phyloP scores from a whole-genome alignment of 2,888 invertebrate genomes.

The Asteroscopus sphinx region DNA sequence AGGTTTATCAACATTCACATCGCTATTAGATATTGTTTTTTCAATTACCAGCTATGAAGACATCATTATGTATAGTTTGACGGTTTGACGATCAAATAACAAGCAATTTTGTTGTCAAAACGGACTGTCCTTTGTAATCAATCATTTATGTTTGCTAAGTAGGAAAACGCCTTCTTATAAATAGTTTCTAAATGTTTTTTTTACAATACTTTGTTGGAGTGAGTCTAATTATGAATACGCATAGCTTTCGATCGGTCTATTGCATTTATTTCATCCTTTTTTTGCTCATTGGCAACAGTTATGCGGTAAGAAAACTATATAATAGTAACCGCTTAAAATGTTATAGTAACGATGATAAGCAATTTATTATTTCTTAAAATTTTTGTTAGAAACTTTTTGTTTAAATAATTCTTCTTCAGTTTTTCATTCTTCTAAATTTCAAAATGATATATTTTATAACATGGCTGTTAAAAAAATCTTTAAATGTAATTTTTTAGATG shows the following conservation, averaged over 20 bases:
- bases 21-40: not conserved
- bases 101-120: conserved; percentile 56
- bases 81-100: conserved; percentile 53
- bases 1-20: not conserved
- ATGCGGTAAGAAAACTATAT: conserved; percentile 63
- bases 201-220: conserved; percentile 39
- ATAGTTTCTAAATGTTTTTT: conserved; percentile 52
- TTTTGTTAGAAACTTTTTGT: too few relatives aligned
- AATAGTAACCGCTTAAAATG: too few relatives aligned
- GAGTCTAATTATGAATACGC: conserved; percentile 58
- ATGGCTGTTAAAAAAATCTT: too few relatives aligned
- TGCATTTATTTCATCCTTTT: conserved; percentile 39
- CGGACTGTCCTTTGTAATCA: conserved; percentile 63
- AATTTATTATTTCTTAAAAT: too few relatives aligned
- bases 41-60: conserved; percentile 3
- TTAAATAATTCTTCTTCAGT: too few relatives aligned
- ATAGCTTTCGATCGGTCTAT: conserved; percentile 34
- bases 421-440: too few relatives aligned
- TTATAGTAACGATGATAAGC: too few relatives aligned
- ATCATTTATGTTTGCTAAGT: conserved; percentile 63
- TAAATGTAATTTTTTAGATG: conserved; percentile 69
- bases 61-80: conserved; percentile 16
- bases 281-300: conserved; percentile 50
- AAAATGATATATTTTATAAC: too few relatives aligned
- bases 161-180: conserved; percentile 62